phyloP scores from a whole-genome alignment of 1,140 invertebrate genomes.

The Tetranychus cinnabarinus region DNA sequence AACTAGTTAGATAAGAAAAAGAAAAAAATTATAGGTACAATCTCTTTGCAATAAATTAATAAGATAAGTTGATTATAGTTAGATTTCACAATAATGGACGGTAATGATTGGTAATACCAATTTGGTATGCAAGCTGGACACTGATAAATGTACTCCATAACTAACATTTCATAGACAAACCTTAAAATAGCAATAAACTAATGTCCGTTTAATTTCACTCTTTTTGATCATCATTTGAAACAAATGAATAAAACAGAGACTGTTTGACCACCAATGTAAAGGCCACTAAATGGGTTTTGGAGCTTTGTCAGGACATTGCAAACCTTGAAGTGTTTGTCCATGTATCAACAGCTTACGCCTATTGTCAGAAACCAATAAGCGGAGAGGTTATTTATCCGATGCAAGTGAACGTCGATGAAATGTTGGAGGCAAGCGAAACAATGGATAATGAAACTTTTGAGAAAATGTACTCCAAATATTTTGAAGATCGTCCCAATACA shows the following conservation, averaged over 20 bases:
- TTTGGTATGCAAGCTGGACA: too few relatives aligned
- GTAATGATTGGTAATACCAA: too few relatives aligned
- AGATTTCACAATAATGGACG: too few relatives aligned
- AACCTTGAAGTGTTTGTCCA: conserved; percentile 13
- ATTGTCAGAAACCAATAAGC: conserved; percentile 30
- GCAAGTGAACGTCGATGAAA: conserved; percentile 6
- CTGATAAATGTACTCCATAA: too few relatives aligned
- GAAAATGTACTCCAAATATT: background rate
- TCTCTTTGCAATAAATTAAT: too few relatives aligned
- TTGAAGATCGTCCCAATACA: conserved; percentile 49
- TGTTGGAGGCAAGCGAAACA: conserved; percentile 11
- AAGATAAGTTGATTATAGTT: too few relatives aligned
- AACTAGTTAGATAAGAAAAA: too few relatives aligned
- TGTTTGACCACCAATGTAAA: conserved; percentile 63
- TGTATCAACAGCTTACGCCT: conserved; percentile 16
- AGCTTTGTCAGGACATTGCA: conserved; percentile 11
- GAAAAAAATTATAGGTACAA: too few relatives aligned
- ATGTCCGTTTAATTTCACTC: too few relatives aligned
- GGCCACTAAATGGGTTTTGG: conserved; percentile 53
- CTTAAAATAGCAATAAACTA: too few relatives aligned
- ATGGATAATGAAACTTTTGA: conserved; percentile 4
- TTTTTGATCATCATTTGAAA: too few relatives aligned
- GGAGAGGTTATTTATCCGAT: conserved; percentile 41
- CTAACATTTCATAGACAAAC: too few relatives aligned
- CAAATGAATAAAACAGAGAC: background rate